Conservation (phyloP, 2,888 invertebrate species). For the Mimachlamys varia region DNA sequence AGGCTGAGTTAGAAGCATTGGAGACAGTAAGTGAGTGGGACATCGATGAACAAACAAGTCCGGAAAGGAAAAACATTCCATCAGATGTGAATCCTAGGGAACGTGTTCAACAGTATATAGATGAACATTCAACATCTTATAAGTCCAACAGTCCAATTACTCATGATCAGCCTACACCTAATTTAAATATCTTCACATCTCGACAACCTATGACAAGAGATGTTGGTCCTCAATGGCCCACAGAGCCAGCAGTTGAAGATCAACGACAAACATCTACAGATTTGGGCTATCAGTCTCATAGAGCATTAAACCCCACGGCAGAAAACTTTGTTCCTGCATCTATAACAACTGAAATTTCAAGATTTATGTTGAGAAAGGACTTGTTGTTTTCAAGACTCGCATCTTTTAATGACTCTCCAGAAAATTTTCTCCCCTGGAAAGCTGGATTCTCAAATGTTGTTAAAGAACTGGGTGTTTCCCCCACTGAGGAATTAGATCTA, state of each 20-base stretch:
- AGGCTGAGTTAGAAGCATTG: background rate
- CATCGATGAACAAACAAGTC: too few species aligned
- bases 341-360: slow-evolving; percentile 46
- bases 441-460: slow-evolving; percentile 45
- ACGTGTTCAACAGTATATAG: too few species aligned
- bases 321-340: background rate
- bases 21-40: background rate
- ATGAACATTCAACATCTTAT: too few species aligned
- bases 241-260: too few species aligned
- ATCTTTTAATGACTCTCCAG: slow-evolving; percentile 52
- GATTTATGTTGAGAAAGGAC: slow-evolving; percentile 49
- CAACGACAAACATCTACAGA: too few species aligned
- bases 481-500: slow-evolving; percentile 50
- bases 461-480: slow-evolving; percentile 44
- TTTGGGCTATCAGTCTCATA: too few species aligned
- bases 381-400: slow-evolving; percentile 47
- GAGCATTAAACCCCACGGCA: too few species aligned
- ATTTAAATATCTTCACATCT: too few species aligned
- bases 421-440: slow-evolving; percentile 51
- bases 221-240: too few species aligned
- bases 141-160: too few species aligned
- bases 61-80: background rate
- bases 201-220: too few species aligned
- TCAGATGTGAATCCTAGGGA: background rate
- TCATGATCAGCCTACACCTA: too few species aligned